Evolutionary conservation across 1,140 invertebrate species (phyloP).

Genomic region (Anastrepha obliqua): DNA sequence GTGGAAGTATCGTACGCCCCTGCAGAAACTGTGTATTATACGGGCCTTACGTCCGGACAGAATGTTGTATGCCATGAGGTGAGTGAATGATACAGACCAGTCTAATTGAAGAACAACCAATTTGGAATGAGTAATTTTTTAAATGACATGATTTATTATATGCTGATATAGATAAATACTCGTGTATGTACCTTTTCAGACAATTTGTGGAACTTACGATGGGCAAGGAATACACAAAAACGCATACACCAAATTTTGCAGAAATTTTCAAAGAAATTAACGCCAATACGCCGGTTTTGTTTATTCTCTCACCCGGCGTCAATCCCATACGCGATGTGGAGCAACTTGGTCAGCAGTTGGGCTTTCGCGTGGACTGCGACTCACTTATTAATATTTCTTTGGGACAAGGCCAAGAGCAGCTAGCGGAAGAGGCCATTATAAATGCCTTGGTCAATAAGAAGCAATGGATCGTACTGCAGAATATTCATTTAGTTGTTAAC

Average conservation of each 20-base stretch:
- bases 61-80: conserved; percentile 71
- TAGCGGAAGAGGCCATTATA: conserved; percentile 91
- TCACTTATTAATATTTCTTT: conserved; percentile 95
- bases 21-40: conserved; percentile 95
- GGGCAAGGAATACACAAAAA: conserved; percentile 87
- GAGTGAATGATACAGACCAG: conserved; percentile 24
- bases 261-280: conserved; percentile 92
- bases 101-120: background rate
- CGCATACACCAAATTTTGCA: conserved; percentile 84
- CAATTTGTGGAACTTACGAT: conserved; percentile 91
- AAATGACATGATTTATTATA: no score
- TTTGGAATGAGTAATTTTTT: no score
- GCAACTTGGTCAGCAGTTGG: conserved; percentile 83
- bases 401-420: conserved; percentile 94
- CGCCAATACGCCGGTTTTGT: conserved; percentile 91
- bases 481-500: conserved; percentile 93
- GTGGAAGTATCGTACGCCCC: conserved; percentile 93
- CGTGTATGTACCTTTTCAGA: conserved; percentile 59
- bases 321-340: conserved; percentile 95
- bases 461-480: conserved; percentile 95
- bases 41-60: conserved; percentile 89
- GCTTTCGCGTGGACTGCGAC: conserved; percentile 85
- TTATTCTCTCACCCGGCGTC: conserved; percentile 95
- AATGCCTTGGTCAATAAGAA: conserved; percentile 85
- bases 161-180: no score